These are phyloP conservation scores for Lophura swinhoii DNA, from an alignment of 2,797 vertebrate species.

Conservation along the genomic window DNA sequence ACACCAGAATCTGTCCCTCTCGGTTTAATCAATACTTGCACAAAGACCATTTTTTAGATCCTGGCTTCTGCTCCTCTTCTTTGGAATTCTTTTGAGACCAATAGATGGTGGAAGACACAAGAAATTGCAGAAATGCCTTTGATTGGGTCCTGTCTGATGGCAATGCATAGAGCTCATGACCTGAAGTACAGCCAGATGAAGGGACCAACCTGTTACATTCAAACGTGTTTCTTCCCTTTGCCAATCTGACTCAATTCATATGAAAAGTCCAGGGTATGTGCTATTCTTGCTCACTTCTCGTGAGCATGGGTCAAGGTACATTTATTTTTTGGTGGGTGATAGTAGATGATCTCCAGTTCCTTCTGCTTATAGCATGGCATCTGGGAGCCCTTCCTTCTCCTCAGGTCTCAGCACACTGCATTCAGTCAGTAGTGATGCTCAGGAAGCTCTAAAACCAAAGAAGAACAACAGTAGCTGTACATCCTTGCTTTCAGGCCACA, in stretches of 20 bases:
- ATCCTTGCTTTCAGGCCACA: neutral
- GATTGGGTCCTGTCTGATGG: neutral
- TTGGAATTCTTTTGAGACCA: slow-evolving; percentile 5
- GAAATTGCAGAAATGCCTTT: neutral
- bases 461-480: neutral
- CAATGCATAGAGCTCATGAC: neutral
- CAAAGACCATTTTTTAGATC: neutral
- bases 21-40: neutral
- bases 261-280: neutral
- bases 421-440: neutral
- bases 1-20: neutral
- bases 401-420: neutral
- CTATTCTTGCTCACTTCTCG: slow-evolving; percentile 30
- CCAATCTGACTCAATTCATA: neutral
- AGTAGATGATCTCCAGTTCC: neutral
- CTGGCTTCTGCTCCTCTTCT: neutral
- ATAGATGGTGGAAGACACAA: neutral
- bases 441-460: neutral
- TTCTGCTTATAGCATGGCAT: neutral
- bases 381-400: neutral
- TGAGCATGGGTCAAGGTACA: neutral
- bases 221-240: neutral
- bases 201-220: neutral
- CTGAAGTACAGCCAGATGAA: neutral
- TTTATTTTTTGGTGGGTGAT: neutral